A percentile compares a stretch with the other conserved stretches of the same genome.
Conservation (phyloP, 1,140 invertebrate species). For the Aethina tumida region DNA sequence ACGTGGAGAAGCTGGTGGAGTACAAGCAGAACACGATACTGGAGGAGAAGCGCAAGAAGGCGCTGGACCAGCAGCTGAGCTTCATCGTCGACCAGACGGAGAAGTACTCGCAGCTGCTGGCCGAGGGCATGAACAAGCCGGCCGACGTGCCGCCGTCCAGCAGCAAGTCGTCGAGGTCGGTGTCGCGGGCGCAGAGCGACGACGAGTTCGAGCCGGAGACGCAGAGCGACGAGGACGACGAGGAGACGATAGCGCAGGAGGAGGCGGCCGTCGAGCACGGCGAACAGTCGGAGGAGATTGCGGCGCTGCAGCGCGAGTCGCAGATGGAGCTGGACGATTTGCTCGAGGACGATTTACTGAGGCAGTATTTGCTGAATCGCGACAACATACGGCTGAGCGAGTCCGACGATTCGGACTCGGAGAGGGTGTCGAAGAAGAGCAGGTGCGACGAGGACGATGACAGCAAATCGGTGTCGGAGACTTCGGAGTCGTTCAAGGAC, state of each 20-base stretch:
- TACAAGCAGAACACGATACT: slow-evolving; percentile 86
- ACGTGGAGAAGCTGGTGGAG: slow-evolving; percentile 95
- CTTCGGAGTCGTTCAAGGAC: slow-evolving; percentile 9
- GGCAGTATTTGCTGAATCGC: slow-evolving; percentile 64
- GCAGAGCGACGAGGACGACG: slow-evolving; percentile 78
- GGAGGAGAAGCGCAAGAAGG: slow-evolving; percentile 91
- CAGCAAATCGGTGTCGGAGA: slow-evolving; percentile 15
- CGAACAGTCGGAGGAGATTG: slow-evolving; percentile 71
- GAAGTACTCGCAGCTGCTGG: slow-evolving; percentile 87
- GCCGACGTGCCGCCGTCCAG: slow-evolving; percentile 27
- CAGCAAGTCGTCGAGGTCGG: slow-evolving; percentile 35
- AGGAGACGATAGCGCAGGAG: slow-evolving; percentile 92
- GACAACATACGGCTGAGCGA: slow-evolving; percentile 43
- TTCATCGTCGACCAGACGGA: slow-evolving; percentile 99
- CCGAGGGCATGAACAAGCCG: slow-evolving; percentile 69
- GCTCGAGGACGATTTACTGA: slow-evolving; percentile 57
- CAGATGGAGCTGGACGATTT: slow-evolving; percentile 86
- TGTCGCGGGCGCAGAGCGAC: slow-evolving; percentile 41
- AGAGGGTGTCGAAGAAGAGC: slow-evolving; percentile 15
- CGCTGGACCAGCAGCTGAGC: slow-evolving; percentile 92
- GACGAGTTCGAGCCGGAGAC: slow-evolving; percentile 72
- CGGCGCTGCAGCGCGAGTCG: slow-evolving; percentile 79
- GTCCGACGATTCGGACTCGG: slow-evolving; percentile 23
- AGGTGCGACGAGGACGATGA: slow-evolving; percentile 65
- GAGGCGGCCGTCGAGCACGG: slow-evolving; percentile 50